Conservation (phyloP, 2,888 invertebrate species). For the Platerodrilus igneus region DNA sequence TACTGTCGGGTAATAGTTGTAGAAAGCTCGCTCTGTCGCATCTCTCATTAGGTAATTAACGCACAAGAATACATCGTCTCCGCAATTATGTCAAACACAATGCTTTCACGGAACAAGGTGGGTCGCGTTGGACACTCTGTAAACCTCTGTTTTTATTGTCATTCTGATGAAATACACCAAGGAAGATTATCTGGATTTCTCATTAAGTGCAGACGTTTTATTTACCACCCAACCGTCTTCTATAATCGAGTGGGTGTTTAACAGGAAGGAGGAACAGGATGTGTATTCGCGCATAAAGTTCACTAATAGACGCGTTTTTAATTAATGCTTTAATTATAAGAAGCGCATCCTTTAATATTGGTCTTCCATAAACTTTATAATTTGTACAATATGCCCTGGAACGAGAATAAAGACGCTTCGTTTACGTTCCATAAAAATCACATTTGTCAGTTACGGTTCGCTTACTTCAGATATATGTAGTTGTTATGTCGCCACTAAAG, state of each 20-base stretch:
- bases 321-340: conserved; percentile 28
- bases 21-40: conserved; percentile 21
- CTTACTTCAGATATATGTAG: too few relatives aligned
- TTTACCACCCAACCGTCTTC: conserved; percentile 19
- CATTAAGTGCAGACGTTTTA: conserved; percentile 22
- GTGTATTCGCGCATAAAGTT: conserved; percentile 25
- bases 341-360: conserved; percentile 21
- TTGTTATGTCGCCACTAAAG: too few relatives aligned
- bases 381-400: too few relatives aligned
- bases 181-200: conserved; percentile 21
- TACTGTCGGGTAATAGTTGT: conserved; percentile 16
- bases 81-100: conserved; percentile 47
- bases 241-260: conserved; percentile 20
- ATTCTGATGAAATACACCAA: conserved; percentile 15
- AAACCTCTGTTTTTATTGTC: conserved; percentile 13
- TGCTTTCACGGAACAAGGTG: conserved; percentile 13
- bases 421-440: too few relatives aligned
- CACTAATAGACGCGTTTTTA: conserved; percentile 31
- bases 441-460: too few relatives aligned
- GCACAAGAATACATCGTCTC: conserved; percentile 49
- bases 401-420: too few relatives aligned
- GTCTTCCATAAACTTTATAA: too few relatives aligned
- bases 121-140: conserved; percentile 14
- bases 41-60: conserved; percentile 35
- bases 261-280: conserved; percentile 19